These are phyloP conservation scores for Aptenodytes patagonicus DNA, from an alignment of 2,113 vertebrate genomes.

Conservation along the genomic window DNA sequence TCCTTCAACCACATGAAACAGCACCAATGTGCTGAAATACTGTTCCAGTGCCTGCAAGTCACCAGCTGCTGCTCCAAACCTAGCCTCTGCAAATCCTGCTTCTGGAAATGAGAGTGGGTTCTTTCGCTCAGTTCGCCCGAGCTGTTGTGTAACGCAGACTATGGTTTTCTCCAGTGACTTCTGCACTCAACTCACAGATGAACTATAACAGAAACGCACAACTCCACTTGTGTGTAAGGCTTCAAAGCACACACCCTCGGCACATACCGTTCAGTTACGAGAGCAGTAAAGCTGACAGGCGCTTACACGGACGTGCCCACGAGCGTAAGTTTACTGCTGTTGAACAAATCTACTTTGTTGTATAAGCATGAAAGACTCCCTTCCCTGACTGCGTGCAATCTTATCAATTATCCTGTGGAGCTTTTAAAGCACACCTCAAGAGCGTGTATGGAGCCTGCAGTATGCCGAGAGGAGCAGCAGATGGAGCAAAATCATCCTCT, in stretches of 20 bases:
- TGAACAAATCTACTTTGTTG: not conserved
- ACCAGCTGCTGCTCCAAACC: not conserved
- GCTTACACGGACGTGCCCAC: not conserved
- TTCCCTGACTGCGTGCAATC: not conserved
- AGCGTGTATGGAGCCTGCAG: not conserved
- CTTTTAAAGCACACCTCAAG: not conserved
- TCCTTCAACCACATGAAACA: not conserved
- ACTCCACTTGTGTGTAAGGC: not conserved
- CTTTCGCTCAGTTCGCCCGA: not conserved
- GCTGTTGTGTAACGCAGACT: not conserved
- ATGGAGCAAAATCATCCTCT: not conserved
- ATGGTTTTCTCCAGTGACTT: not conserved
- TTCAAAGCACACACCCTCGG: not conserved
- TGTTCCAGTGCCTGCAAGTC: not conserved
- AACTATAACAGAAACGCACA: not conserved
- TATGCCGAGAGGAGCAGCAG: not conserved
- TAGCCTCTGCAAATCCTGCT: not conserved
- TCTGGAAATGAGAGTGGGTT: not conserved
- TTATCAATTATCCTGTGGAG: not conserved
- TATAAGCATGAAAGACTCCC: not conserved
- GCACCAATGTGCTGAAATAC: not conserved
- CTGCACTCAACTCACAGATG: not conserved
- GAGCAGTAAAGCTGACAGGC: not conserved
- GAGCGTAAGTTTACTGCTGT: not conserved
- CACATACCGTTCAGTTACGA: fast-evolving